Percentiles rank a stretch among this genome's conserved stretches.
Evolutionary conservation across 2,113 vertebrate species (phyloP).

Genomic region (Corythornis cristatus): DNA sequence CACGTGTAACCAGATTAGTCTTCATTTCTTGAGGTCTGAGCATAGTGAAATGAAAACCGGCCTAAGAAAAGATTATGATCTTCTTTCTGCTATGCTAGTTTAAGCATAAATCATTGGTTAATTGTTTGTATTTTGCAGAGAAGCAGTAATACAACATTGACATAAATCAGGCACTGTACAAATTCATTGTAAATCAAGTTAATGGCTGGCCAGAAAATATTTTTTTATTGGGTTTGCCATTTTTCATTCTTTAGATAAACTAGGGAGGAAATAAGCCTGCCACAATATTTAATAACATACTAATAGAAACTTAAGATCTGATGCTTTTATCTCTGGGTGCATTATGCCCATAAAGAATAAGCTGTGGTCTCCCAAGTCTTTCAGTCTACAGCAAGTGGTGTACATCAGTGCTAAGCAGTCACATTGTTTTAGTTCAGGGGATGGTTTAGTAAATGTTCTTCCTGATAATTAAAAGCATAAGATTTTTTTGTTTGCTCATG

Average conservation of each 20-base stretch:
- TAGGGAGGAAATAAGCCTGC: conserved; percentile 15
- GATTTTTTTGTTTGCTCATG: neutral
- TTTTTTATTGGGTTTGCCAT: neutral
- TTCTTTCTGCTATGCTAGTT: neutral
- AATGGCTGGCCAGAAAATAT: conserved; percentile 9
- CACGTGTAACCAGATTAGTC: neutral
- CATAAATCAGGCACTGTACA: neutral
- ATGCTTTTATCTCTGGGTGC: neutral
- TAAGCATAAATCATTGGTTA: conserved; percentile 4
- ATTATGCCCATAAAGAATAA: neutral
- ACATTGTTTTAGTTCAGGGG: neutral
- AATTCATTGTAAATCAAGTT: conserved; percentile 27
- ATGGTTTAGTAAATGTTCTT: neutral
- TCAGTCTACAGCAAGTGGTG: neutral
- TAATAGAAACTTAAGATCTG: conserved; percentile 34
- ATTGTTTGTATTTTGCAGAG: conserved; percentile 6
- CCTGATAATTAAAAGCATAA: neutral
- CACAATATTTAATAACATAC: neutral
- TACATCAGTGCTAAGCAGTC: neutral
- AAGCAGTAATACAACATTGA: neutral
- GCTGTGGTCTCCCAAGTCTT: neutral
- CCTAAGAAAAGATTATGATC: neutral
- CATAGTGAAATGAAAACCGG: neutral
- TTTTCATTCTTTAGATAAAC: conserved; percentile 37
- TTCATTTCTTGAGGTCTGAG: neutral